Conservation (phyloP, 2,113 vertebrate genomes). For the Chunga burmeisteri region DNA sequence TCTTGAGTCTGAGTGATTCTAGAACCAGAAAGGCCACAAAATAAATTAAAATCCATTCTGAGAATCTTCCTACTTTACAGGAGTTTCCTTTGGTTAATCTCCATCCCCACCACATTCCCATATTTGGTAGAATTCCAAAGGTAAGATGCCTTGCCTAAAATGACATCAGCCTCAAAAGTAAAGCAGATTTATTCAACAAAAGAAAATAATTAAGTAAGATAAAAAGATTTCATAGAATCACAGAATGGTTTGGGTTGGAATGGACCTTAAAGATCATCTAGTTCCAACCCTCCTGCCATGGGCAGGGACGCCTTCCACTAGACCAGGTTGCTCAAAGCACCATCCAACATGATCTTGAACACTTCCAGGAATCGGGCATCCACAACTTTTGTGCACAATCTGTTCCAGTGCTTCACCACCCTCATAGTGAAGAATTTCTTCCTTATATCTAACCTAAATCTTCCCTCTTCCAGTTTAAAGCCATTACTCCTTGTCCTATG, state of each 20-base stretch:
- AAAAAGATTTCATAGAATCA: neutral
- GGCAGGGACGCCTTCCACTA: no score
- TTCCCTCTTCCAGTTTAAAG: no score
- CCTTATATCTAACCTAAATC: no score
- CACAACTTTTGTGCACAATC: no score
- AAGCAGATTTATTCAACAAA: neutral
- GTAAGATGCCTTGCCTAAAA: neutral
- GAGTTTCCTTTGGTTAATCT: neutral
- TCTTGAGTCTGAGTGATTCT: neutral
- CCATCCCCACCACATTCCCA: neutral
- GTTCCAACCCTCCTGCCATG: no score
- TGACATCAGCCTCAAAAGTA: neutral
- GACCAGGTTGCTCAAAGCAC: no score
- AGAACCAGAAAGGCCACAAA: neutral
- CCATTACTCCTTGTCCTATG: neutral
- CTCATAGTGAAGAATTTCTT: no score
- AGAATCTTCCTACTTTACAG: neutral
- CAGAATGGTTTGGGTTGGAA: no score
- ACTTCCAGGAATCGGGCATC: no score
- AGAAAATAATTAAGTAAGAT: neutral
- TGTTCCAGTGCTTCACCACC: no score
- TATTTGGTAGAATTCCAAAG: neutral
- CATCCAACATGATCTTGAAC: no score
- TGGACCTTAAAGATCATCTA: no score
- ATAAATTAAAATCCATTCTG: neutral